Conservation (phyloP, 2,797 vertebrate species). For the Geotrypetes seraphini region DNA sequence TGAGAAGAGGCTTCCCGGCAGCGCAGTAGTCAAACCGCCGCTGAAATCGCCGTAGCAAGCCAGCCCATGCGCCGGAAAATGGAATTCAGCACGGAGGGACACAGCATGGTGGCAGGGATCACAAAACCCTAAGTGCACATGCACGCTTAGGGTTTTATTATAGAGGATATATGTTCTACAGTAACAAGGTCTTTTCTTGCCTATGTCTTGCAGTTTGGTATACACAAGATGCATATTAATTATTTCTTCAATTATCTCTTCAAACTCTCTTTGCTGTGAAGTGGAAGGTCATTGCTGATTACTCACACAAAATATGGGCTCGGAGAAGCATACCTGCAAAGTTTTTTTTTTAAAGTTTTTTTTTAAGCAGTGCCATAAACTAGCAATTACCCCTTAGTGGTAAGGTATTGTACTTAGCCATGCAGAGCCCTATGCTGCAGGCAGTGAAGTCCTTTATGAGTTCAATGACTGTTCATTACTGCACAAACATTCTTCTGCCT, state of each 20-base stretch:
- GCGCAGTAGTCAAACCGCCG: too few relatives aligned
- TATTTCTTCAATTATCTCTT: background rate
- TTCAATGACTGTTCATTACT: background rate
- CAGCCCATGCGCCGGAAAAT: too few relatives aligned
- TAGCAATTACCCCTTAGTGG: background rate
- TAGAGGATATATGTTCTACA: too few relatives aligned
- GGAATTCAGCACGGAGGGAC: too few relatives aligned
- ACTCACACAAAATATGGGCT: background rate
- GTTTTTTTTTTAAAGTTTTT: background rate
- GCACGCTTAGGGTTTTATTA: too few relatives aligned
- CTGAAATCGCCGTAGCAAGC: too few relatives aligned
- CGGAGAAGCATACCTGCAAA: background rate
- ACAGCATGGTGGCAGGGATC: too few relatives aligned
- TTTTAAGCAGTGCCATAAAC: background rate
- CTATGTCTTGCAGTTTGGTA: too few relatives aligned
- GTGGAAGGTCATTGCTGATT: background rate
- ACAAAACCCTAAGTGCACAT: too few relatives aligned
- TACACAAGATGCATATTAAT: rapidly evolving
- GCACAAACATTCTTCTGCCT: too few relatives aligned
- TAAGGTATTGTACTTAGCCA: background rate
- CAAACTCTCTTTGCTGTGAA: background rate
- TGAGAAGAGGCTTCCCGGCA: too few relatives aligned
- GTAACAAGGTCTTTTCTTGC: too few relatives aligned
- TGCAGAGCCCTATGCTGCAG: background rate
- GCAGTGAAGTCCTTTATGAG: background rate